A percentile compares a stretch with the other conserved stretches of the same genome.
Conservation (phyloP, 2,797 vertebrate genomes). For the Euphonia xanthogaster region DNA sequence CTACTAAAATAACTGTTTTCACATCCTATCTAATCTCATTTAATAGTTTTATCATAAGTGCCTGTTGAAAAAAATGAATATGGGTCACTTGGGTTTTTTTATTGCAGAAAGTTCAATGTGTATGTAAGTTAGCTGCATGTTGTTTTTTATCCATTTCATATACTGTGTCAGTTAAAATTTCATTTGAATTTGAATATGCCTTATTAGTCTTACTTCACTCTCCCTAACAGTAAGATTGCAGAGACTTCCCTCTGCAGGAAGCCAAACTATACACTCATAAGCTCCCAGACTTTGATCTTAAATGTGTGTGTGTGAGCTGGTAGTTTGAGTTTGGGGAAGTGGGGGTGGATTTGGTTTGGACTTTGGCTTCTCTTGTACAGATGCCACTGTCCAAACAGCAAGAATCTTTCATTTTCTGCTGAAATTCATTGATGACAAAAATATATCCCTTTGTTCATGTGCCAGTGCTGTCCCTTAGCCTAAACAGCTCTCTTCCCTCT, state of each 20-base stretch:
- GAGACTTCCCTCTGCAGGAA: background rate
- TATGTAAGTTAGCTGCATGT: background rate
- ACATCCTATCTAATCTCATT: background rate
- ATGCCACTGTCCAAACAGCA: accelerated
- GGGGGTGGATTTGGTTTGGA: background rate
- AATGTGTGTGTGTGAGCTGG: background rate
- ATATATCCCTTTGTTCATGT: background rate
- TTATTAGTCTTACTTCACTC: background rate
- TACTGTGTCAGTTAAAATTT: background rate
- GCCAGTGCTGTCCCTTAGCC: background rate
- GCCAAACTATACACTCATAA: background rate
- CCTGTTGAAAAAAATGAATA: background rate
- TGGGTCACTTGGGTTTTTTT: background rate
- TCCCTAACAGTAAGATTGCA: background rate
- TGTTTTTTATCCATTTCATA: background rate
- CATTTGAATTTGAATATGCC: background rate
- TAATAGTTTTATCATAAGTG: background rate
- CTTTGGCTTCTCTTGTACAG: background rate
- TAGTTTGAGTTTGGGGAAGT: background rate
- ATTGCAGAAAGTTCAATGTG: background rate
- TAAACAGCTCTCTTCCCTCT: background rate
- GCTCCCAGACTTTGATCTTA: background rate
- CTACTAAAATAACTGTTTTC: background rate
- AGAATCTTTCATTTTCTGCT: background rate
- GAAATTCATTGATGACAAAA: background rate